phyloP scores from a whole-genome alignment of 2,888 invertebrate species.

The Parnassius smintheus region DNA sequence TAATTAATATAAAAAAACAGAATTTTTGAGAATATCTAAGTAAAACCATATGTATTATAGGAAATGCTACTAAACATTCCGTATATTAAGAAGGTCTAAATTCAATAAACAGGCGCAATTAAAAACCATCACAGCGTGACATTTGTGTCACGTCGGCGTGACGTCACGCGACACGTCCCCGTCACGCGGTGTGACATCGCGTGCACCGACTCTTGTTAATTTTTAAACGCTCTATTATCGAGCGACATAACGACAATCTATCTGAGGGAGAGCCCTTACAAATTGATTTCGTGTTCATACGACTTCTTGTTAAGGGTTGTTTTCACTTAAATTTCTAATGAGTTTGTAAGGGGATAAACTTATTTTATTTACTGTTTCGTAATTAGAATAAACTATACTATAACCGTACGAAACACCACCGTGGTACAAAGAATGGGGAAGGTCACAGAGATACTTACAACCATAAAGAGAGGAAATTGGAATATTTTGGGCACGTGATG shows the following conservation, averaged over 20 bases:
- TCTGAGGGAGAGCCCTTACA: constrained; percentile 40
- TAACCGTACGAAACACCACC: too few relatives aligned
- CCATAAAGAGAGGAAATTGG: too few relatives aligned
- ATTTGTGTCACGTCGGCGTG: constrained; percentile 47
- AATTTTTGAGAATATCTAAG: too few relatives aligned
- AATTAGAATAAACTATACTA: too few relatives aligned
- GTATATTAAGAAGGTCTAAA: neutral
- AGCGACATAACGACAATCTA: constrained; percentile 51
- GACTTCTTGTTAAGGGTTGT: constrained; percentile 27
- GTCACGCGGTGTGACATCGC: constrained; percentile 63
- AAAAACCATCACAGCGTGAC: constrained; percentile 40
- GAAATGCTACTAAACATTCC: neutral
- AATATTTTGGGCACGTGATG: too few relatives aligned
- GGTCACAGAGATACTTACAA: too few relatives aligned
- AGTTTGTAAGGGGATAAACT: neutral
- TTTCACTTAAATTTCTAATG: constrained; percentile 11
- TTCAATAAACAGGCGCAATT: constrained; percentile 10
- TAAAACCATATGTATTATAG: too few relatives aligned
- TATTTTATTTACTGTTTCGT: too few relatives aligned
- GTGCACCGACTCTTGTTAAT: constrained; percentile 54
- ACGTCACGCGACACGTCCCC: constrained; percentile 53
- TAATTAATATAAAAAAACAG: too few relatives aligned
- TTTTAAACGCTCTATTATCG: constrained; percentile 71
- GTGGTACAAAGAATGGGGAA: too few relatives aligned
- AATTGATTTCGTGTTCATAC: constrained; percentile 42